Conservation (phyloP, 2,113 vertebrate genomes). For the Myrmecobius fasciatus region DNA sequence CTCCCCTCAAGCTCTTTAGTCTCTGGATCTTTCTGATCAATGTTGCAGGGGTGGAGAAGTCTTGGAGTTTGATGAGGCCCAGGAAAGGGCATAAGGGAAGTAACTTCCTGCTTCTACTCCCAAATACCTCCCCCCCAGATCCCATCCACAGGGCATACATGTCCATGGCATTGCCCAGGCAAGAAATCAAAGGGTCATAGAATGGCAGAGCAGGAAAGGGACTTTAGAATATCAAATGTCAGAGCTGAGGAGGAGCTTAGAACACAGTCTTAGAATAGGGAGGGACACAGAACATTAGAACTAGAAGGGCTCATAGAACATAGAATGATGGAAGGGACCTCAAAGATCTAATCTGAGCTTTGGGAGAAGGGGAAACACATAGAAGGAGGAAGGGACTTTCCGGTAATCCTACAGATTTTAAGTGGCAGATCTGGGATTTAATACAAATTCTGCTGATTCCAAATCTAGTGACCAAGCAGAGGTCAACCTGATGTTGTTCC, state of each 20-base stretch:
- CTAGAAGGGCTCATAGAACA: background rate
- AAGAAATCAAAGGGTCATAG: background rate
- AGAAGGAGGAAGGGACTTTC: background rate
- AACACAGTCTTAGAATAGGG: too few relatives aligned
- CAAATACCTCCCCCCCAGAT: background rate
- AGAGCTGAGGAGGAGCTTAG: background rate
- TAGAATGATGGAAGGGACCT: background rate
- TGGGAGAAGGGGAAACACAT: background rate
- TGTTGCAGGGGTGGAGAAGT: constrained; percentile 39
- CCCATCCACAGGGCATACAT: background rate
- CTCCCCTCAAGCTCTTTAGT: constrained; percentile 42
- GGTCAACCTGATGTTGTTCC: background rate
- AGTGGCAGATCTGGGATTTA: too few relatives aligned
- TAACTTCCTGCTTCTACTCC: background rate
- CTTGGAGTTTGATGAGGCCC: background rate
- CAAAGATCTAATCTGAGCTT: background rate
- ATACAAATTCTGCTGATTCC: background rate
- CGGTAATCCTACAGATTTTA: background rate
- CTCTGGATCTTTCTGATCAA: constrained; percentile 58
- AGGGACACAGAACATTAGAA: background rate
- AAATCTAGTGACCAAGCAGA: background rate
- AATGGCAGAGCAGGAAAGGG: background rate
- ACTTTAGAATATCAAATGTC: background rate
- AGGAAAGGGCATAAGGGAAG: background rate
- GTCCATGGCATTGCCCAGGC: background rate